Percentiles rank a stretch among this genome's conserved stretches.
phyloP scores from a whole-genome alignment of 2,113 vertebrate species.

The Maccullochella peelii region DNA sequence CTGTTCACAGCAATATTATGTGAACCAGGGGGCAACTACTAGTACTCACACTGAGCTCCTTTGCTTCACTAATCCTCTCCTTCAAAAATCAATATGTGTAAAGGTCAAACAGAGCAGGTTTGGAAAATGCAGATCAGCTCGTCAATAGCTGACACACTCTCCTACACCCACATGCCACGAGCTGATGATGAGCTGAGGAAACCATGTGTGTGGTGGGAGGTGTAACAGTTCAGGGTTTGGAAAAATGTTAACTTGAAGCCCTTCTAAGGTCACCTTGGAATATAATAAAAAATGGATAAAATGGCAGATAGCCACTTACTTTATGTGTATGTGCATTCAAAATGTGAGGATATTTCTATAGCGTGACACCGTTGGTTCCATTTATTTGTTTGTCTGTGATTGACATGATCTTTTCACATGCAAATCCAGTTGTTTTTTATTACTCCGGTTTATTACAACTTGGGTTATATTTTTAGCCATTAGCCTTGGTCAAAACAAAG shows the following conservation, averaged over 20 bases:
- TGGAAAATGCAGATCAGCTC: conserved; percentile 71
- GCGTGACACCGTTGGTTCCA: background rate
- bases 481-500: too few relatives aligned
- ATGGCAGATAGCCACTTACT: background rate
- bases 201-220: background rate
- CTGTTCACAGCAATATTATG: conserved; percentile 14
- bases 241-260: conserved; percentile 12
- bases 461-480: too few relatives aligned
- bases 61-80: conserved; percentile 64
- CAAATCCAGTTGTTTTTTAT: too few relatives aligned
- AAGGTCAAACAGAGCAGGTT: conserved; percentile 68
- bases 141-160: conserved; percentile 59
- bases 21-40: conserved; percentile 10
- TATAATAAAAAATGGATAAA: background rate
- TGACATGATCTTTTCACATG: too few relatives aligned
- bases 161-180: conserved; percentile 31
- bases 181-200: conserved; percentile 16
- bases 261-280: background rate
- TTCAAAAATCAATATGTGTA: conserved; percentile 63
- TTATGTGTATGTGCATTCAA: background rate
- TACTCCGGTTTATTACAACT: too few relatives aligned
- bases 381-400: too few relatives aligned
- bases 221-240: background rate
- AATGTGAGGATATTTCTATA: background rate
- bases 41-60: conserved; percentile 36